Evolutionary conservation across 2,113 vertebrate genomes (phyloP).

Genomic region (Pelmatolapia mariae): DNA sequence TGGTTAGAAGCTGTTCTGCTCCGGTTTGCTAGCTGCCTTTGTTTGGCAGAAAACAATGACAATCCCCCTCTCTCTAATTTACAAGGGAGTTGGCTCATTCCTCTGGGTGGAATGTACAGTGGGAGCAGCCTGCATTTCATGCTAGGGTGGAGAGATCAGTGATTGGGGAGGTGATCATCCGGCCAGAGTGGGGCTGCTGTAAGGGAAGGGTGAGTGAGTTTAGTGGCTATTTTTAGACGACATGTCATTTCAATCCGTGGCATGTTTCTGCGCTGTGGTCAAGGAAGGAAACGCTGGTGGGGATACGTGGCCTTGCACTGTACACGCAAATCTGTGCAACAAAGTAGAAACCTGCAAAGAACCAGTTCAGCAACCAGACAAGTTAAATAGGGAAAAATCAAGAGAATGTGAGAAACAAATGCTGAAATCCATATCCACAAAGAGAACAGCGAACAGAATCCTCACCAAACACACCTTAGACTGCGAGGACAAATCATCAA

Average conservation of each 20-base stretch:
- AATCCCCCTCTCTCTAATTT: conserved; percentile 27
- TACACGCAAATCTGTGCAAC: neutral
- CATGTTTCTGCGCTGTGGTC: conserved; percentile 2
- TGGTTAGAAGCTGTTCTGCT: neutral
- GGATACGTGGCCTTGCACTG: neutral
- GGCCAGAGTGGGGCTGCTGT: conserved; percentile 12
- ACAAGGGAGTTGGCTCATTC: conserved; percentile 53
- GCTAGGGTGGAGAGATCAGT: conserved; percentile 50
- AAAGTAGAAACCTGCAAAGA: neutral
- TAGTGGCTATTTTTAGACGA: conserved; percentile 65
- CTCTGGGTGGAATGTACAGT: conserved; percentile 62
- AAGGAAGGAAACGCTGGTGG: neutral
- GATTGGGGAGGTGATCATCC: conserved; percentile 29
- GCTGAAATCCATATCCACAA: neutral
- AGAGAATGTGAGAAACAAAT: neutral
- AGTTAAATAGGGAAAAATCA: neutral
- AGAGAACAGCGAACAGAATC: neutral
- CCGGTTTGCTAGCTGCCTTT: conserved; percentile 7
- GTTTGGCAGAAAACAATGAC: conserved; percentile 38
- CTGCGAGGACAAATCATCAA: neutral
- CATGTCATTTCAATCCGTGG: conserved; percentile 40
- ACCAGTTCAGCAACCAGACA: neutral
- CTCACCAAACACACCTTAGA: neutral
- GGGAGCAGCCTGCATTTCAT: conserved; percentile 62
- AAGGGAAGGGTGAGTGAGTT: conserved; percentile 55